Evolutionary conservation across 2,888 invertebrate species (phyloP), one percentile per base, ranked within the genome.

Genomic region (Dolomedes plantarius): DNA sequence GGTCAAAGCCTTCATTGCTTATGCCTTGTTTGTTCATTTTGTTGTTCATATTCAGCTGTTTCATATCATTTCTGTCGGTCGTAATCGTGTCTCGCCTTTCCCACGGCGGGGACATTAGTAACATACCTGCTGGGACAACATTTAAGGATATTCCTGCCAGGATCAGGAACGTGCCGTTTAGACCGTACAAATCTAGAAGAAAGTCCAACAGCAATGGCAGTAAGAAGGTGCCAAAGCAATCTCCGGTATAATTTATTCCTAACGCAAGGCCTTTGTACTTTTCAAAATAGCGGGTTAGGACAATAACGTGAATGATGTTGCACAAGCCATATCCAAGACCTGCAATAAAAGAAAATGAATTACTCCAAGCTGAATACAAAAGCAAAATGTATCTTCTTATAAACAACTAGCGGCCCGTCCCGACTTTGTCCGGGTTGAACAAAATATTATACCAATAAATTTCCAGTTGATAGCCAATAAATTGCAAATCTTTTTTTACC

Each of bases 211-310:
- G 71, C 9, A 78, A 72, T 0, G 88, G 88, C 16, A 89, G 78
- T 0, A 85, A 67, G 41, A 89, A 89, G 0, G 88, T 75, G 16
- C 89, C 89, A 23, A 89, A 72, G 19, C 88, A 88, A 19, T 88
- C 88, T 31, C 89, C 89, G 0, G 89, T 77, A 11, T 76, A 79
- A 16, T 75, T 74, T 9, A 89, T 69, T 19, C 89, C 89, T 29
- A 86, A 75, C 16, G 89, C 89, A 23, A 82, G 73, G 32, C 71
- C 88, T 36, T 79, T 78, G 62, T 86, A 88, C 41, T 87, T 86
- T 9, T 81, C 67, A 32, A 89, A 89, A 78, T 89, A 89, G 31
- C 88, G 81, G 68, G 87, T 88, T 28, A 89, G 41, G 0, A 88
- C 79, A 9, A 87, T 68, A 2, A 88, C 75, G 5, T 79, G 88